Evolutionary conservation across 1,140 invertebrate genomes (phyloP), one percentile per base, ranked within the genome.

Genomic region (Magallana angulata): DNA sequence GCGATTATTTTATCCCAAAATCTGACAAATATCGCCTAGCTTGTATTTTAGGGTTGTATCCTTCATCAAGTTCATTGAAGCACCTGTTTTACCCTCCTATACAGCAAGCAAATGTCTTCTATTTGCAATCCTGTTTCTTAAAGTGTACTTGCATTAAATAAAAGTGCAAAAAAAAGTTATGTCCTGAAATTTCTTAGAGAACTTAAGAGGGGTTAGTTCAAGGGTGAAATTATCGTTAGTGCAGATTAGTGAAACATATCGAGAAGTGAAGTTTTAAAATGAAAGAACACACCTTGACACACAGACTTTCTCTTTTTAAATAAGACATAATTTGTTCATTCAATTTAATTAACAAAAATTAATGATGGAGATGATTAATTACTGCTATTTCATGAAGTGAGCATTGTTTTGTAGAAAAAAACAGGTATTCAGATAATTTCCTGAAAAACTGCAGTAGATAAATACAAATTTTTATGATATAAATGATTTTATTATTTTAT

Each of bases 181-280:
- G 36, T 48, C 24, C 9, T 30, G 68, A 76, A 76, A 76, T 76
- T 76, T 76, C 12, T 76, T 30, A 36, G 30, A 30, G 68, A 18
- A 76, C 8, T 76, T 9, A 1, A 76, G 68, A 12, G 7, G 64
- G 18, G 64, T 11, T 24, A 18, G 18, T 76, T 36, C 36, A 76
- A 30, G 18, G 68, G 68, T 76, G 24, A 76, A 12, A 76, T 76
- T 36, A 11, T 30, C 30, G 36, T 76, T 76, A 30, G 68, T 76
- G 68, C 68, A 36, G 68, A 76, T 76, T 76, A 76, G 14, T 30
- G 36, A 30, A 76, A 48, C 68, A 76, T 30, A 76, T 76, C 30
- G 36, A 76, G 68, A 76, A 36, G 36, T 24, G 18, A 30, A 76
- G 24, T 76, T 24, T 76, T 30, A 18, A 76, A 76, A 76, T 30